phyloP scores from a whole-genome alignment of 2,888 invertebrate species.

The Drosophila kanekoi region DNA sequence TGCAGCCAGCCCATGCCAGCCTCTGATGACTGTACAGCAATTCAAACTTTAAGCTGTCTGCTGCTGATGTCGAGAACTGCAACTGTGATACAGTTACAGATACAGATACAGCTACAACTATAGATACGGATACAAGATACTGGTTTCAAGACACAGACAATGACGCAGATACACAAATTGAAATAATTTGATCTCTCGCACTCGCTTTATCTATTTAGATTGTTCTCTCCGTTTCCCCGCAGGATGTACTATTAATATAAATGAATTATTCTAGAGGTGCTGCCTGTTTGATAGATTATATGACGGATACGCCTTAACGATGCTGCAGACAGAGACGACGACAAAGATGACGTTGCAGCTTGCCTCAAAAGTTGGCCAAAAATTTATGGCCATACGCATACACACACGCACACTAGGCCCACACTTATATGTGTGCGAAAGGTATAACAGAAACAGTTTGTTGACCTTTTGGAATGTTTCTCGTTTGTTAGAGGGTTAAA shows the following conservation, averaged over 20 bases:
- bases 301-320: slow-evolving; percentile 75
- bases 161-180: slow-evolving; percentile 42
- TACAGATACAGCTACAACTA: slow-evolving; percentile 15
- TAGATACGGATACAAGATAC: slow-evolving; percentile 18
- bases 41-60: slow-evolving; percentile 74
- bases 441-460: slow-evolving; percentile 1
- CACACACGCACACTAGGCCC: slow-evolving; percentile 2
- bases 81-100: slow-evolving; percentile 47
- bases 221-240: not conserved
- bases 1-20: not conserved
- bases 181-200: slow-evolving; percentile 24
- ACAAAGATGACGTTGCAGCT: slow-evolving; percentile 47
- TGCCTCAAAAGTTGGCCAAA: slow-evolving; percentile 48
- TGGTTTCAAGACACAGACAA: slow-evolving; percentile 22
- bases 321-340: slow-evolving; percentile 50
- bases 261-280: slow-evolving; percentile 71
- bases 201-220: not conserved
- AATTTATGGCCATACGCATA: slow-evolving; percentile 22
- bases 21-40: slow-evolving; percentile 70
- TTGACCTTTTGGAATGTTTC: no score
- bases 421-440: slow-evolving; percentile 9
- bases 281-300: slow-evolving; percentile 67
- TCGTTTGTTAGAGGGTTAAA: not conserved
- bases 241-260: slow-evolving; percentile 73
- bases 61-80: slow-evolving; percentile 65